Conservation (phyloP, 2,797 vertebrate genomes). For the Kryptopterus vitreolus region DNA sequence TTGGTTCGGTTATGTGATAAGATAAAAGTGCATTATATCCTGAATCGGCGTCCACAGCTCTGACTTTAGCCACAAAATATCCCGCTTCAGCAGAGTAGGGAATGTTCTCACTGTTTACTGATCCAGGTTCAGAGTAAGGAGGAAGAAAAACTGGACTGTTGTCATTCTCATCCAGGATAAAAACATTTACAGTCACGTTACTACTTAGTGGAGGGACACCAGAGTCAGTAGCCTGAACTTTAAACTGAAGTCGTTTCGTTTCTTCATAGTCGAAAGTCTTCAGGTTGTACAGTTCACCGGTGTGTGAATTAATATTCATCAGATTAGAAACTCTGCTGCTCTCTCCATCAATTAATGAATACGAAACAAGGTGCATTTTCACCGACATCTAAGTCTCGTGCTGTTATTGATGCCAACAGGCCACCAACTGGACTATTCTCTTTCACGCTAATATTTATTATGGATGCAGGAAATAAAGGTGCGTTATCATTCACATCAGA, state of each 20-base stretch:
- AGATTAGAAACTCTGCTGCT: constrained; percentile 69
- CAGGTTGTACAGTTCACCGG: constrained; percentile 22
- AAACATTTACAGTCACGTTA: constrained; percentile 48
- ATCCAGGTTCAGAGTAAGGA: constrained; percentile 62
- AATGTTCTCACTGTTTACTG: constrained; percentile 52
- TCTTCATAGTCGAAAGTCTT: constrained; percentile 60
- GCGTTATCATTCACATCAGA: constrained; percentile 86
- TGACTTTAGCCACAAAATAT: constrained; percentile 50
- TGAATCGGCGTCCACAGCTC: constrained; percentile 52
- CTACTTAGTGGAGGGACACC: constrained; percentile 48
- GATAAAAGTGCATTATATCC: constrained; percentile 60
- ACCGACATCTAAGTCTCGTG: constrained; percentile 74
- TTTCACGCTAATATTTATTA: constrained; percentile 78
- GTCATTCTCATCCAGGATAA: constrained; percentile 64
- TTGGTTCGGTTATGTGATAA: constrained; percentile 46
- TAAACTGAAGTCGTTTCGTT: constrained; percentile 48
- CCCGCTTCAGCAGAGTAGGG: constrained; percentile 57
- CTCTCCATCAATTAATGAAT: constrained; percentile 67
- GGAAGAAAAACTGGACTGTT: constrained; percentile 62
- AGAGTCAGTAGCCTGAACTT: constrained; percentile 52
- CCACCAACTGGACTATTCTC: constrained; percentile 79
- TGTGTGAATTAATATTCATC: constrained; percentile 63
- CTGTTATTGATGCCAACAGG: constrained; percentile 70
- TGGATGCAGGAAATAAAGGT: constrained; percentile 73
- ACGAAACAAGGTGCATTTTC: constrained; percentile 77